A percentile compares a stretch with the other conserved stretches of the same genome.
phyloP scores from a whole-genome alignment of 2,113 vertebrate genomes.

The Lanius collurio region DNA sequence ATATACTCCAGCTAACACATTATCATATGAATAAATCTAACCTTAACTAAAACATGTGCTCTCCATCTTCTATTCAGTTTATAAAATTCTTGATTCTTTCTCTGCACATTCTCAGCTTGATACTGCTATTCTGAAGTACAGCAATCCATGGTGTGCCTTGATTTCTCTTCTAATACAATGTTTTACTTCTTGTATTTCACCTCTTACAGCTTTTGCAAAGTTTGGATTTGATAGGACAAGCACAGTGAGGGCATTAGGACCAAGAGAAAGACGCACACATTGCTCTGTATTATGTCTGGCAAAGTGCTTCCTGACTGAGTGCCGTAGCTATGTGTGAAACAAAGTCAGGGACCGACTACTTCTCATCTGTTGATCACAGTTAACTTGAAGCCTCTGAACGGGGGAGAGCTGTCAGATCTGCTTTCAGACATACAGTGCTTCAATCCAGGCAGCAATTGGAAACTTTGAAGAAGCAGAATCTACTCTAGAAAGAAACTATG shows the following conservation, averaged over 20 bases:
- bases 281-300: constrained; percentile 73
- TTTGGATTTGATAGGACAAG: constrained; percentile 56
- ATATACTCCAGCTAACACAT: constrained; percentile 10
- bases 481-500: constrained; percentile 29
- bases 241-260: constrained; percentile 81
- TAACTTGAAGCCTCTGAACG: constrained; percentile 59
- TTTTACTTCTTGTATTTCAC: background rate
- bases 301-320: constrained; percentile 64
- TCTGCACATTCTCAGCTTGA: constrained; percentile 6
- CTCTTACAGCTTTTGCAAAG: background rate
- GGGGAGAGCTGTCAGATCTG: constrained; percentile 55
- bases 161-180: background rate
- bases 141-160: background rate
- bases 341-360: constrained; percentile 67
- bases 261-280: constrained; percentile 56
- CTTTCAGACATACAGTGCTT: constrained; percentile 14
- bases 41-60: constrained; percentile 23
- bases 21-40: constrained; percentile 28
- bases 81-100: background rate
- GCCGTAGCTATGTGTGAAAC: constrained; percentile 70
- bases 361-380: constrained; percentile 77
- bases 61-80: background rate
- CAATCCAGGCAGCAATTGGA: constrained; percentile 10
- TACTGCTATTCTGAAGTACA: background rate
- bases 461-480: constrained; percentile 26